Evolutionary conservation across 2,888 invertebrate species (phyloP).

Genomic region (Caenorhabditis drosophilae): DNA sequence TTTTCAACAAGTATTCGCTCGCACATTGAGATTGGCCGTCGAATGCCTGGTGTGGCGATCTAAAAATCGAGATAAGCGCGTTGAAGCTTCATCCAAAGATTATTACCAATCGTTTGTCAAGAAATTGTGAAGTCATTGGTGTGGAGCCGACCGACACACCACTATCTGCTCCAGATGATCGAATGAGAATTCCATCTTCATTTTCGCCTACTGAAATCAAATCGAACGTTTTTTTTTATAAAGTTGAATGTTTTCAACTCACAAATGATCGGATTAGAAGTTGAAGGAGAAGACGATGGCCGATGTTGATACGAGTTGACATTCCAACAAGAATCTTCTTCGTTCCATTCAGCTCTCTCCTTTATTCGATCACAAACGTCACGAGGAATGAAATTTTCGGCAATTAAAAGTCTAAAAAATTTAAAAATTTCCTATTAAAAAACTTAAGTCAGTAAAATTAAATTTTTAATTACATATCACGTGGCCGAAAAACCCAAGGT

Average conservation of each 20-base stretch:
- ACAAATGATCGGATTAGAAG: slow-evolving; percentile 4
- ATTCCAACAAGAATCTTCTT: slow-evolving; percentile 74
- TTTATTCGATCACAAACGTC: slow-evolving; percentile 72
- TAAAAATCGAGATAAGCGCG: slow-evolving; percentile 18
- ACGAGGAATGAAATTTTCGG: slow-evolving; percentile 86
- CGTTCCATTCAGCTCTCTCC: slow-evolving; percentile 80
- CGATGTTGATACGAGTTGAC: slow-evolving; percentile 10
- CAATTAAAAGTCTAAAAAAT: slow-evolving; percentile 75
- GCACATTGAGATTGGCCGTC: slow-evolving; percentile 60
- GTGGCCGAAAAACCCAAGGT: too few species aligned
- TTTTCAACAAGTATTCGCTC: slow-evolving; percentile 45
- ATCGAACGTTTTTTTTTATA: neutral
- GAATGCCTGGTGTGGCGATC: slow-evolving; percentile 58
- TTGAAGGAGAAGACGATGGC: neutral
- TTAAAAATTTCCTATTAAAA: neutral
- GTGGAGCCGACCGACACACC: slow-evolving; percentile 37
- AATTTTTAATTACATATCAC: too few species aligned
- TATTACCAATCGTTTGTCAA: slow-evolving; percentile 52
- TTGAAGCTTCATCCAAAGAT: too few species aligned
- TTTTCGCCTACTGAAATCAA: slow-evolving; percentile 28
- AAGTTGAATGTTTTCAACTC: neutral
- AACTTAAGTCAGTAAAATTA: neutral
- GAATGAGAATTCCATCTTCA: slow-evolving; percentile 38
- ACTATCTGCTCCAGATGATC: slow-evolving; percentile 42
- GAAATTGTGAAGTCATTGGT: slow-evolving; percentile 21